Base-by-base conservation (phyloP, 2,888 invertebrate species). In the Andrena dorsata region DNA sequence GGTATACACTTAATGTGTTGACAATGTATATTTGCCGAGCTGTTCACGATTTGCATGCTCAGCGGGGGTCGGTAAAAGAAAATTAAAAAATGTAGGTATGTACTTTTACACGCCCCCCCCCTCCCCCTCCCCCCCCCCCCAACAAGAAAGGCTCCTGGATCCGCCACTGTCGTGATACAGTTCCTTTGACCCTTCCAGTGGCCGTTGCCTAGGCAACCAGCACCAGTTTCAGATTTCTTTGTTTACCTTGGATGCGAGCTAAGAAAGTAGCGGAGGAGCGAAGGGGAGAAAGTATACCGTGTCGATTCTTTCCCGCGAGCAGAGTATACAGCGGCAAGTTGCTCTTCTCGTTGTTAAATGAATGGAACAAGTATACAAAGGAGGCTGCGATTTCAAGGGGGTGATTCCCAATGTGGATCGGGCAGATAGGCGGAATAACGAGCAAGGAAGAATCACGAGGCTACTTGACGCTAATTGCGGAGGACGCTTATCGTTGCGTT, bases 391-490 rank as follows among this genome's bases (percentile, higher is more conserved):
- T 79, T 81, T 64, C 68, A 81, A 60, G 73, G 75, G 83, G 75
- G 41, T 71, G 71, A 77, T 82, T 77, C 76, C 61, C 77, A 77
- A 72, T 71, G 76, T 76, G 80, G 70, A 68, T 71, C 58, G 63
- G 74, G 58, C 35, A 68, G 76, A 84, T 80, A 75, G 72, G 70
- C 61, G 78, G 81, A 85, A 85, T 85, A 87, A 87, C 80, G 76
- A 87, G 79, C 81, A 80, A 79, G 80, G 75, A 83, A 76, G 80
- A 84, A 87, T 80, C 80, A 32, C 66, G 74, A 79, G 41, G 82
- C 86, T 87, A 86, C 87, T 87, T 84, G 86, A 88, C 77, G 80
- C 80, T 88, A 84, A 87, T 87, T 87, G 88, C 86, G 63, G 82
- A 76, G 74, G 78, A 78, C 82, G 82, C 76, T 84, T 82, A 84